phyloP scores from a whole-genome alignment of 2,888 invertebrate genomes.

The Rhodophaea formosa region DNA sequence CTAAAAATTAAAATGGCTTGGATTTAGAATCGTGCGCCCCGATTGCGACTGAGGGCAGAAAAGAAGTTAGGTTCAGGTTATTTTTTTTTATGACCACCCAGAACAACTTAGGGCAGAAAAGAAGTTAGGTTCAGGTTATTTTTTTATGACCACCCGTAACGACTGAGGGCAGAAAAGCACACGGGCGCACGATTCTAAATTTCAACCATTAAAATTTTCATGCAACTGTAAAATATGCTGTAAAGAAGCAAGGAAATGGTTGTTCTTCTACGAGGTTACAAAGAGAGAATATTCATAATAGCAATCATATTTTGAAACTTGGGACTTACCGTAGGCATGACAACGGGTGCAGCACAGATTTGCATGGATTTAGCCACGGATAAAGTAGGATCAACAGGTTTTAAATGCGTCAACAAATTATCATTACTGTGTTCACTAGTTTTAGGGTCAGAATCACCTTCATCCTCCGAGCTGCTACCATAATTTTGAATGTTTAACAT shows the following conservation, averaged over 20 bases:
- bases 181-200: too few relatives aligned
- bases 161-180: too few relatives aligned
- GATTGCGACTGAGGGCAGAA: too few relatives aligned
- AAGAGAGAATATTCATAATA: neutral
- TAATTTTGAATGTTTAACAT: conserved; percentile 90
- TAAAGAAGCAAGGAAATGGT: neutral
- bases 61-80: too few relatives aligned
- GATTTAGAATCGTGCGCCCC: too few relatives aligned
- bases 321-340: conserved; percentile 86
- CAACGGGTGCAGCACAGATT: conserved; percentile 91
- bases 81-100: too few relatives aligned
- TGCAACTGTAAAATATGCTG: too few relatives aligned
- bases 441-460: conserved; percentile 75
- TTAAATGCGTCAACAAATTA: conserved; percentile 72
- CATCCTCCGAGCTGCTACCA: conserved; percentile 87
- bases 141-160: too few relatives aligned
- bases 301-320: neutral
- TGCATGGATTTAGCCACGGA: conserved; percentile 84
- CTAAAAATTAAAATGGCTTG: too few relatives aligned
- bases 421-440: conserved; percentile 61
- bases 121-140: too few relatives aligned
- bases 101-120: too few relatives aligned
- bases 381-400: conserved; percentile 78
- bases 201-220: too few relatives aligned
- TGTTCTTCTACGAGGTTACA: conserved; percentile 16